A percentile compares a stretch with the other conserved stretches of the same genome.
phyloP scores from a whole-genome alignment of 2,888 invertebrate genomes.

The Phytoseiulus persimilis region DNA sequence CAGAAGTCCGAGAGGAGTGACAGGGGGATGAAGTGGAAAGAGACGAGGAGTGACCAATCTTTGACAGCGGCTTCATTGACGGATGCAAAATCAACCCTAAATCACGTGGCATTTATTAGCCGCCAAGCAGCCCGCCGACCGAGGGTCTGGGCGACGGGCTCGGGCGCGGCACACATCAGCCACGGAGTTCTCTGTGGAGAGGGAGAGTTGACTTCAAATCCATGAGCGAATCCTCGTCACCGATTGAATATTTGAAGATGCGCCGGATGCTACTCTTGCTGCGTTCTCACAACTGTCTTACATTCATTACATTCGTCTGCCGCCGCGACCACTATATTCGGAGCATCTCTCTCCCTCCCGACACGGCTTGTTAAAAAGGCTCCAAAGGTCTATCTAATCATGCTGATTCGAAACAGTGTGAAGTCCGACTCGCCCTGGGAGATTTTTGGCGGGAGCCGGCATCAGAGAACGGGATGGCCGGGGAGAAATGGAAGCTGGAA shows the following conservation, averaged over 20 bases:
- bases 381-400: not conserved
- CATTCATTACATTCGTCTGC: not conserved
- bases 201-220: not conserved
- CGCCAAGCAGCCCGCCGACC: not conserved
- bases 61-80: not conserved
- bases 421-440: not conserved
- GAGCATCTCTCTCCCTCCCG: not conserved
- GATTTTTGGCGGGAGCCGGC: not conserved
- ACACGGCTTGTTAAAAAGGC: not conserved
- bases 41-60: not conserved
- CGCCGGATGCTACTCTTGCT: not conserved
- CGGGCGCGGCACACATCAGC: not conserved
- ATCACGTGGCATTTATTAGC: slow-evolving; percentile 5
- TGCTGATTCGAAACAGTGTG: not conserved
- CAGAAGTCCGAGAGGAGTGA: not conserved
- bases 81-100: not conserved
- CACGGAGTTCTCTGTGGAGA: not conserved
- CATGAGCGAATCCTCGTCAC: not conserved
- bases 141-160: not conserved
- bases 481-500: not conserved
- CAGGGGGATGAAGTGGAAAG: not conserved
- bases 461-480: not conserved
- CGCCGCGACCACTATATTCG: not conserved
- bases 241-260: slow-evolving; percentile 5
- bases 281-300: not conserved